A percentile compares a stretch with the other conserved stretches of the same genome.
phyloP scores from a whole-genome alignment of 2,113 vertebrate genomes.

The Brachyistius frenatus region DNA sequence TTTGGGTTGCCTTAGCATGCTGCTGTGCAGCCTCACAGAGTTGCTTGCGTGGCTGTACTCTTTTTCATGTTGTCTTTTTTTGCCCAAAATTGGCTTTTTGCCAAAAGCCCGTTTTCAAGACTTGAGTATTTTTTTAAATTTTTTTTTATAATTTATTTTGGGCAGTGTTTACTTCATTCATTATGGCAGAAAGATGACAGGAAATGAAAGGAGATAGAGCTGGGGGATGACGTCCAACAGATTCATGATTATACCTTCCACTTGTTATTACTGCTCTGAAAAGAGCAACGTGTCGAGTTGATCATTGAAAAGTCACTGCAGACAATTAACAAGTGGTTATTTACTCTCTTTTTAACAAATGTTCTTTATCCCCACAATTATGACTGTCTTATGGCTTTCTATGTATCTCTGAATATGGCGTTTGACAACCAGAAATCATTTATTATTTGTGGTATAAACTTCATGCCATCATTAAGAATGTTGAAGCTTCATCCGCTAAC shows the following conservation, averaged over 20 bases:
- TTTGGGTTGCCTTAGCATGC: neutral
- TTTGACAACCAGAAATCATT: neutral
- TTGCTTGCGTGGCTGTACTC: no score
- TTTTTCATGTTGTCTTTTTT: no score
- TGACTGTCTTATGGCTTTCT: neutral
- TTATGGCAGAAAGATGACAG: no score
- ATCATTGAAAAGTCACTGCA: conserved; percentile 18
- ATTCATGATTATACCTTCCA: no score
- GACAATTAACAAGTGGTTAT: conserved; percentile 13
- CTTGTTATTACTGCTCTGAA: neutral
- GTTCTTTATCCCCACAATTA: neutral
- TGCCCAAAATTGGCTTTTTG: no score
- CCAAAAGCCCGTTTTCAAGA: no score
- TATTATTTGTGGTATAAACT: neutral
- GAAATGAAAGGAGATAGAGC: no score
- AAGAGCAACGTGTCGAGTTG: neutral
- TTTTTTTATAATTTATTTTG: no score
- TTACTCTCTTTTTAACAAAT: neutral
- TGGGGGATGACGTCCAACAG: no score
- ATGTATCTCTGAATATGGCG: neutral
- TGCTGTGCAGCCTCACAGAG: neutral
- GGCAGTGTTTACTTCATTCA: no score
- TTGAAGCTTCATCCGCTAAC: conserved; percentile 24
- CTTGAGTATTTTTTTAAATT: no score
- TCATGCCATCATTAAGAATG: neutral